Percentiles rank a stretch among this genome's conserved stretches.
Evolutionary conservation across 2,113 vertebrate genomes (phyloP).

Genomic region (Peromyscus leucopus): DNA sequence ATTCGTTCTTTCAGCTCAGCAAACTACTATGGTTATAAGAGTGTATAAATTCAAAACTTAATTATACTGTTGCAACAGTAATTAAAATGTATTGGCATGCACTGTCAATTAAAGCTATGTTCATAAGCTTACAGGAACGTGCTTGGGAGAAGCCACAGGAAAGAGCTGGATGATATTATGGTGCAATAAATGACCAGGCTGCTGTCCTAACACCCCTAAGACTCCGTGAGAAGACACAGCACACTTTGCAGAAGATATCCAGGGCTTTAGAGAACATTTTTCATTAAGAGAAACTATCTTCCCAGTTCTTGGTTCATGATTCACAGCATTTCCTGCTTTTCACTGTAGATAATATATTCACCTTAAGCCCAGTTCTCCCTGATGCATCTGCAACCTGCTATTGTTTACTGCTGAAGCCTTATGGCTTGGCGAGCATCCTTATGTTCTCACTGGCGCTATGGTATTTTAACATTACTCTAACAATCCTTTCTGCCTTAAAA

Average conservation of each 20-base stretch:
- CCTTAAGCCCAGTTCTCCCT: accelerated
- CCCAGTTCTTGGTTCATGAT: background rate
- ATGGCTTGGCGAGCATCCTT: background rate
- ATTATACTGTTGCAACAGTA: constrained; percentile 85
- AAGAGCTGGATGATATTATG: constrained; percentile 1
- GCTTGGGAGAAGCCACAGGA: background rate
- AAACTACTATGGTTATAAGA: constrained; percentile 73
- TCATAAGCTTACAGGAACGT: constrained; percentile 69
- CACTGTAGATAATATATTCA: constrained; percentile 46
- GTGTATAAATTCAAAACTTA: constrained; percentile 83
- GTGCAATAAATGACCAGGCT: background rate
- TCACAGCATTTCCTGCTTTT: accelerated
- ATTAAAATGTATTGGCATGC: constrained; percentile 85
- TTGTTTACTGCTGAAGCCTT: background rate
- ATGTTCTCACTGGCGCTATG: background rate
- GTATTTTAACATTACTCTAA: constrained; percentile 1
- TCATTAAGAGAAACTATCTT: constrained; percentile 17
- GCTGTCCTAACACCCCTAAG: background rate
- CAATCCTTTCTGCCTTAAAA: background rate
- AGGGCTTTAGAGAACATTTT: background rate
- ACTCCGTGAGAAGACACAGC: background rate
- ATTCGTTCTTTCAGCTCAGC: constrained; percentile 82
- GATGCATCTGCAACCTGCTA: background rate
- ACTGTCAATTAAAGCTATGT: constrained; percentile 83
- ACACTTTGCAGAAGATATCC: background rate